Percentiles rank a stretch among this genome's conserved stretches.
Conservation (phyloP, 2,113 vertebrate genomes). For the Hiodon tergisus region DNA sequence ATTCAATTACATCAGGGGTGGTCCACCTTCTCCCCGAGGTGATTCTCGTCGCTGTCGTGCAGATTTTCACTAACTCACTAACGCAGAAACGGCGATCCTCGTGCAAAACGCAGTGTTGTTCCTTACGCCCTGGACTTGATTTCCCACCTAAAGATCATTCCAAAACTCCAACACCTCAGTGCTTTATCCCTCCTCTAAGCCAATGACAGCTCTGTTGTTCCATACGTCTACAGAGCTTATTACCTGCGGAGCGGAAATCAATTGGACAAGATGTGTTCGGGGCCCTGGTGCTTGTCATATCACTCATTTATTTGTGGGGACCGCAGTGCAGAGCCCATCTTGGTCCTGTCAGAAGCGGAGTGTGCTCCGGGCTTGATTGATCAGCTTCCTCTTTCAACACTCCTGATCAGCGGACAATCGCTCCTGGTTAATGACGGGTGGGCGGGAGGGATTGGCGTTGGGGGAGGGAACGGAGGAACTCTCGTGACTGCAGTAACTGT, state of each 20-base stretch:
- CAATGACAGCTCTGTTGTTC: constrained; percentile 56
- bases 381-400: constrained; percentile 76
- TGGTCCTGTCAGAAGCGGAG: constrained; percentile 80
- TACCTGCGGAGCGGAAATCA: constrained; percentile 95
- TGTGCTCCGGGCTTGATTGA: constrained; percentile 75
- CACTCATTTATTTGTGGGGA: constrained; percentile 91
- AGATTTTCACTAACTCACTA: too few species aligned
- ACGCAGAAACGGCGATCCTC: too few species aligned
- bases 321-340: constrained; percentile 74
- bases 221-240: constrained; percentile 94
- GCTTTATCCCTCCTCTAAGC: constrained; percentile 57
- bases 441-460: background rate
- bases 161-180: background rate
- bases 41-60: background rate
- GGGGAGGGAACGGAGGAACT: too few species aligned
- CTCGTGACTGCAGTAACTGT: too few species aligned
- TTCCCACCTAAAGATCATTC: background rate
- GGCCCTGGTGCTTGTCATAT: constrained; percentile 89
- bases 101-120: too few species aligned
- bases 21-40: background rate
- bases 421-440: constrained; percentile 42
- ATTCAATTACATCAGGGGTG: background rate
- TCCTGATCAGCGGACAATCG: constrained; percentile 80
- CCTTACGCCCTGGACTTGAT: too few species aligned
- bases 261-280: constrained; percentile 88